Evolutionary conservation across 2,888 invertebrate genomes (phyloP).

Genomic region (Himalopsyche kuldschensis): DNA sequence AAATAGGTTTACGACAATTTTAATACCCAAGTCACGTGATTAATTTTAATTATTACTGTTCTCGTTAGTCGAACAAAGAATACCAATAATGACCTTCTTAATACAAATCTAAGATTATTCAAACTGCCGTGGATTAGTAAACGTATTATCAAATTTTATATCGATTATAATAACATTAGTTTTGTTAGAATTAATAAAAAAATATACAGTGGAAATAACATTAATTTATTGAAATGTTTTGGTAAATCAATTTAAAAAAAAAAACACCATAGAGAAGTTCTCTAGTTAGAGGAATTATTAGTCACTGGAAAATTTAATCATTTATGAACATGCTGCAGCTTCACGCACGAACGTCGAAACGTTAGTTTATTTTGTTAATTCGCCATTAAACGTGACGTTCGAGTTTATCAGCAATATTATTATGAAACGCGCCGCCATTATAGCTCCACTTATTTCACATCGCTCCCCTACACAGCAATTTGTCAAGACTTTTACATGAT

Average conservation of each 20-base stretch:
- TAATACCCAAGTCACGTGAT: too few species aligned
- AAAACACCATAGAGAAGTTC: neutral
- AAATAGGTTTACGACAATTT: too few species aligned
- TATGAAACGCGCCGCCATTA: neutral
- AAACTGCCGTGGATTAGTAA: too few species aligned
- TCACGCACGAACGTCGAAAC: neutral
- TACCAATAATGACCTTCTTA: too few species aligned
- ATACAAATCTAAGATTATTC: too few species aligned
- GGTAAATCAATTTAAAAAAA: neutral
- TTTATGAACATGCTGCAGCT: neutral
- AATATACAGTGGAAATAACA: too few species aligned
- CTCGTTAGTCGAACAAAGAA: too few species aligned
- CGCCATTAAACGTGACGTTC: neutral
- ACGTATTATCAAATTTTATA: too few species aligned
- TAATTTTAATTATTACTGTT: too few species aligned
- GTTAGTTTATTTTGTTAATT: neutral
- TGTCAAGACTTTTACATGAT: neutral
- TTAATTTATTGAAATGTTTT: too few species aligned
- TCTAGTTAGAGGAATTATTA: neutral
- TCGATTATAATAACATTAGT: too few species aligned
- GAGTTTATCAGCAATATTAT: neutral
- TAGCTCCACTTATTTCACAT: neutral
- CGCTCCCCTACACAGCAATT: neutral
- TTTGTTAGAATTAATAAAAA: too few species aligned
- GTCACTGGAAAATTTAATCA: neutral